Percentiles rank a stretch among this genome's conserved stretches.
These are phyloP conservation scores for Autographa gamma DNA, from an alignment of 2,888 invertebrate species.

Conservation along the genomic window DNA sequence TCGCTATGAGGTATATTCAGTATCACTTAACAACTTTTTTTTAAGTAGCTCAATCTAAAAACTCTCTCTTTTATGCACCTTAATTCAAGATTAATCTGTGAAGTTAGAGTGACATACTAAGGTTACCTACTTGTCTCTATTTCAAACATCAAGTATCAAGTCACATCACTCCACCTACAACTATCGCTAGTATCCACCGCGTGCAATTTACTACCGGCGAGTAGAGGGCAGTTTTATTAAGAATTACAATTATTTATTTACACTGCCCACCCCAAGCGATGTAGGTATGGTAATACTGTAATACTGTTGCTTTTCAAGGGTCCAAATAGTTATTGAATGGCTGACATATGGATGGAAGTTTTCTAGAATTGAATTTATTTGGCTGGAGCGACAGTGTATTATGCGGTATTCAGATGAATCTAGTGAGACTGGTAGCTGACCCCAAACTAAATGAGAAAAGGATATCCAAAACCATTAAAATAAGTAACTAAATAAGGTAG, in stretches of 20 bases:
- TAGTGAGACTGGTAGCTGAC: not conserved
- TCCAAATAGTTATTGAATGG: conserved; percentile 47
- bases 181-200: conserved; percentile 69
- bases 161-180: conserved; percentile 40
- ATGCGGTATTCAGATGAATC: not conserved
- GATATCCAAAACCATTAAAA: too few relatives aligned
- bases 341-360: conserved; percentile 24
- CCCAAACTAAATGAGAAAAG: too few relatives aligned
- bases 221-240: conserved; percentile 83
- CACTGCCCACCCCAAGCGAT: conserved; percentile 59
- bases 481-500: too few relatives aligned
- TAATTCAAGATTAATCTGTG: too few relatives aligned
- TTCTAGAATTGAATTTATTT: not conserved
- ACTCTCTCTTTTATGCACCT: too few relatives aligned
- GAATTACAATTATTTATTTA: conserved; percentile 87
- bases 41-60: too few relatives aligned
- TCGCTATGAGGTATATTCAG: too few relatives aligned
- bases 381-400: not conserved
- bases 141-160: conserved; percentile 66
- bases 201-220: conserved; percentile 78
- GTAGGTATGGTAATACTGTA: conserved; percentile 71
- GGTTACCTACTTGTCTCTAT: too few relatives aligned
- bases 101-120: too few relatives aligned
- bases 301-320: conserved; percentile 60
- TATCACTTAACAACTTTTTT: too few relatives aligned